A percentile compares a stretch with the other conserved stretches of the same genome.
Evolutionary conservation across 2,888 invertebrate genomes (phyloP).

Genomic region (Exephanes ischioxanthus): DNA sequence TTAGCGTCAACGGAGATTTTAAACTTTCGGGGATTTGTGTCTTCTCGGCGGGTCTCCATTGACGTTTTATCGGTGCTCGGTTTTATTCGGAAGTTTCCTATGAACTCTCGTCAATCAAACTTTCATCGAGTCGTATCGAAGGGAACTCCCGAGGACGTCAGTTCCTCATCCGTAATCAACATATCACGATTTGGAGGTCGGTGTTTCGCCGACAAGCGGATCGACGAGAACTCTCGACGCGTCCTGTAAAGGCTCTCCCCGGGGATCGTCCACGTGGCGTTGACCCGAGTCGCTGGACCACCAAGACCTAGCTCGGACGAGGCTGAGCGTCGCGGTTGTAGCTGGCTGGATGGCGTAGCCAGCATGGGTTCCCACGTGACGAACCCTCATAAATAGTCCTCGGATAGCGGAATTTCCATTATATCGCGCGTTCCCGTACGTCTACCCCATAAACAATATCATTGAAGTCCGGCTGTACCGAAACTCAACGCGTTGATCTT

Average conservation of each 20-base stretch:
- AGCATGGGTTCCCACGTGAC: slow-evolving; percentile 69
- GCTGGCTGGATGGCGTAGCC: neutral
- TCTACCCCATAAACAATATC: slow-evolving; percentile 81
- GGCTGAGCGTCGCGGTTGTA: neutral
- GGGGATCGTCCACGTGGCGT: slow-evolving; percentile 70
- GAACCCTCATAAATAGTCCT: slow-evolving; percentile 79
- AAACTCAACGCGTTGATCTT: slow-evolving; percentile 68
- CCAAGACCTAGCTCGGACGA: slow-evolving; percentile 18
- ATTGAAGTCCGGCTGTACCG: slow-evolving; percentile 73
- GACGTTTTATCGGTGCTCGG: neutral
- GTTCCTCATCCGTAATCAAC: neutral
- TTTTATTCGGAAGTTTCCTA: neutral
- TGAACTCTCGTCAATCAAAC: neutral
- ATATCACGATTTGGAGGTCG: neutral
- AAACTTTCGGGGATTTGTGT: neutral
- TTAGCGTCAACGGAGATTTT: slow-evolving; percentile 39
- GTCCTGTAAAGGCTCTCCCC: slow-evolving; percentile 54
- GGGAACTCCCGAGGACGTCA: neutral
- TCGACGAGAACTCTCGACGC: neutral
- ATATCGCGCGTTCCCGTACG: slow-evolving; percentile 77
- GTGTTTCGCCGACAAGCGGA: neutral
- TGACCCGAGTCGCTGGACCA: slow-evolving; percentile 9
- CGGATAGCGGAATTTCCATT: slow-evolving; percentile 81
- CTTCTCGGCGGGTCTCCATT: too few relatives aligned
- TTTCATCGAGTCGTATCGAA: too few relatives aligned